Base-by-base conservation (phyloP, 2,888 invertebrate species). In the Dastarcus helophoroides region DNA sequence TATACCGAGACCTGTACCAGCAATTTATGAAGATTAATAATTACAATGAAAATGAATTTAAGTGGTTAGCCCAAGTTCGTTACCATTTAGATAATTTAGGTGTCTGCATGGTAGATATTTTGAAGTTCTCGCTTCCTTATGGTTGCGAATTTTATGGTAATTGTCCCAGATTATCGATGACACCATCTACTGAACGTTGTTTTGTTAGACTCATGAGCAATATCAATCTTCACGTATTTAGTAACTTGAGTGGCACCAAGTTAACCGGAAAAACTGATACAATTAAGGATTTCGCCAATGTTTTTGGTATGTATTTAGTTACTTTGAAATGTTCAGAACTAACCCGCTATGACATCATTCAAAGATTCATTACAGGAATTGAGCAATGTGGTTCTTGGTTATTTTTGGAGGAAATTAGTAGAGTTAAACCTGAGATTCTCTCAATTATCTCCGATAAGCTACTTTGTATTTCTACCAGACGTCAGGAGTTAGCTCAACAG, bases 211-310 rank as follows among this genome's bases (percentile, higher is more conserved):
- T 88, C 34, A 71, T 86, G 38, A 80, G 79, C 1, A 83, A 86
- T 1, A 84, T 78, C 56, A 77, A 77, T 47, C 65, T 83, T 26
- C 79, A 84, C 56, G 62, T 83, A 41, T 80, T 80, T 50, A 83
- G 83, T n/a, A 76, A 79, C 5, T 74, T 79, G 0, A 77, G 78
- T 58, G 81, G 81, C 1, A 79, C 82, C 1, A 77, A 79, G 0
- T 83, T 82, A 1, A 82, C 83, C 0, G 86, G 86, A 1, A 88
- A 86, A 63, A 84, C 82, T 0, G 84, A 84, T 62, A 85, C 83
- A n/a, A 79, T 83, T 1, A 89, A 88, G 64, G 86, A 85, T 63
- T 64, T 91, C 40, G 85, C 86, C 4, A 82, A 85, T 58, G 85
- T 86, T 1, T 56, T 91, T 26, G 91, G 86, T 2, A 81, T 89